Percentiles rank a stretch among this genome's conserved stretches.
Evolutionary conservation across 2,797 vertebrate species (phyloP).

Genomic region (Chaetodon trifasciatus): DNA sequence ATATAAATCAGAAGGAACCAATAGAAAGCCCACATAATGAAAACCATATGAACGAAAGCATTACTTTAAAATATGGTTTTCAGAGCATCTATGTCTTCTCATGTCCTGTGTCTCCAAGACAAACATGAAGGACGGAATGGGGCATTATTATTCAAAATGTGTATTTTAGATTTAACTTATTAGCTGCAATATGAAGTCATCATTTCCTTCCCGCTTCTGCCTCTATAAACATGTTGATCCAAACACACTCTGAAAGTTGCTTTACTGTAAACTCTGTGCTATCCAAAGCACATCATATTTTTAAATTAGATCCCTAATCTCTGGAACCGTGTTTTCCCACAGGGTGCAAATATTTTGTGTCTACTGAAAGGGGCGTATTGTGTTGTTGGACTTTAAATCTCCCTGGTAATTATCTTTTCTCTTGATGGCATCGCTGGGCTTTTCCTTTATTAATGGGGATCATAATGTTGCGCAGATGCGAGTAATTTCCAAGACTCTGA

Average conservation of each 20-base stretch:
- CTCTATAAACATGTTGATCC: slow-evolving; percentile 34
- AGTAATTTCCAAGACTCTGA: slow-evolving; percentile 64
- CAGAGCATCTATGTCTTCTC: neutral
- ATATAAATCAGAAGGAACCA: slow-evolving; percentile 30
- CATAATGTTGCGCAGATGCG: slow-evolving; percentile 61
- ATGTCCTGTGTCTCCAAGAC: slow-evolving; percentile 5
- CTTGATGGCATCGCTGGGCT: slow-evolving; percentile 70
- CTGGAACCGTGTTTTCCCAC: slow-evolving; percentile 39
- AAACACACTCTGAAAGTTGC: slow-evolving; percentile 27
- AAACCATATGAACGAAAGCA: slow-evolving; percentile 37
- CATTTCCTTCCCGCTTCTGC: neutral
- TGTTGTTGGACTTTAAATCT: slow-evolving; percentile 67
- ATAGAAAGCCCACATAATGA: slow-evolving; percentile 24
- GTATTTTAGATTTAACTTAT: neutral
- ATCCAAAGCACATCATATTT: slow-evolving; percentile 49
- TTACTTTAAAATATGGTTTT: slow-evolving; percentile 18
- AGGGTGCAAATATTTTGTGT: slow-evolving; percentile 37
- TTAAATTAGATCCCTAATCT: slow-evolving; percentile 61
- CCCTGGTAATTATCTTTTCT: slow-evolving; percentile 71
- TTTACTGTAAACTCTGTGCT: slow-evolving; percentile 31
- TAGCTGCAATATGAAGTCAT: neutral
- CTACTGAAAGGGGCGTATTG: slow-evolving; percentile 49
- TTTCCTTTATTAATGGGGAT: slow-evolving; percentile 75
- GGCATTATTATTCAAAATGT: slow-evolving; percentile 14
- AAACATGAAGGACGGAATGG: slow-evolving; percentile 6